Percentiles rank a stretch among this genome's conserved stretches.
Evolutionary conservation across 2,113 vertebrate species (phyloP).

Genomic region (Trogon surrucura): DNA sequence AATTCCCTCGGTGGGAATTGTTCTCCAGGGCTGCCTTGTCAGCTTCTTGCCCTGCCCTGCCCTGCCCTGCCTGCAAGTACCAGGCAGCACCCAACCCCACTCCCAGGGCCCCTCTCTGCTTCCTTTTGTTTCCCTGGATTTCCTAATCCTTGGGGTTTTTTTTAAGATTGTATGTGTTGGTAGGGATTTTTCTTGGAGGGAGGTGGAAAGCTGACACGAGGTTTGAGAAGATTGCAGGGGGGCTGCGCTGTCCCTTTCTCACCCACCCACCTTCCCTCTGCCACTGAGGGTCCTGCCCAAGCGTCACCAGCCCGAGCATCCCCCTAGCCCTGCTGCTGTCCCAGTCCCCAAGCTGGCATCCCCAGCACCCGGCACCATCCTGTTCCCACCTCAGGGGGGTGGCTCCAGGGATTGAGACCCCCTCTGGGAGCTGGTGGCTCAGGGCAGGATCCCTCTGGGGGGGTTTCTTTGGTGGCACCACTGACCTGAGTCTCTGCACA

Average conservation of each 20-base stretch:
- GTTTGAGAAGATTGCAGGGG: not conserved
- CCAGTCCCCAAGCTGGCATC: accelerated
- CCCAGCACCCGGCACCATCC: not conserved
- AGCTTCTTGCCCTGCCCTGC: not conserved
- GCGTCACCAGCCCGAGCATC: not conserved
- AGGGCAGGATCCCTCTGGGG: not conserved
- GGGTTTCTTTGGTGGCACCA: not conserved
- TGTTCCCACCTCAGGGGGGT: accelerated
- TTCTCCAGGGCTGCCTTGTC: not conserved
- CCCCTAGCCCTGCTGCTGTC: not conserved
- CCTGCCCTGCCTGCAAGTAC: not conserved
- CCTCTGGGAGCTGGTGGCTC: not conserved
- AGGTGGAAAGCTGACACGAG: not conserved
- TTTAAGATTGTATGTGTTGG: not conserved
- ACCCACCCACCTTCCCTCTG: not conserved
- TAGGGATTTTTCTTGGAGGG: not conserved
- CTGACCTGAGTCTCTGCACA: not conserved
- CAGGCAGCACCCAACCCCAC: accelerated
- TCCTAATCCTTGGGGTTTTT: not conserved
- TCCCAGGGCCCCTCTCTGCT: not conserved
- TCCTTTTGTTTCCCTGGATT: not conserved
- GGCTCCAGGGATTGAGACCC: not conserved
- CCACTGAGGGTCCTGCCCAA: not conserved
- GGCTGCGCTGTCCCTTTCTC: not conserved
- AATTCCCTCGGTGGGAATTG: not conserved